These are phyloP conservation scores for Erebia ligea DNA, from an alignment of 2,888 invertebrate genomes.

Conservation along the genomic window DNA sequence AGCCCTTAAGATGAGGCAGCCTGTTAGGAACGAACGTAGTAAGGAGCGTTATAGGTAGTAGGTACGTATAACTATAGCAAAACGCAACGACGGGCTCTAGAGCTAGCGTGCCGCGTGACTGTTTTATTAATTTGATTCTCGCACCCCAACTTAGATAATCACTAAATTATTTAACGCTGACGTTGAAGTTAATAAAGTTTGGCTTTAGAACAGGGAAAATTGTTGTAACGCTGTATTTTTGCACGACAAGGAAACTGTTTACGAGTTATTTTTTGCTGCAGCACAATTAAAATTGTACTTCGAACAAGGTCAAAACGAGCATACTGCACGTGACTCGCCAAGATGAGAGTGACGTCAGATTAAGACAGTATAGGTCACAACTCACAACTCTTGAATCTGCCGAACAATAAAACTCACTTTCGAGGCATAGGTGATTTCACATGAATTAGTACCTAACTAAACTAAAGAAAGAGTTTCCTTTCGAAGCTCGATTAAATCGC, in stretches of 20 bases:
- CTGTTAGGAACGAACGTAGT: slow-evolving; percentile 42
- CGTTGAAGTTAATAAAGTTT: slow-evolving; percentile 38
- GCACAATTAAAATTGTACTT: slow-evolving; percentile 17
- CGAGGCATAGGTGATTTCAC: slow-evolving; percentile 33
- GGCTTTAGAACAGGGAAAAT: slow-evolving; percentile 21
- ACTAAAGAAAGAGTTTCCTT: slow-evolving; percentile 69
- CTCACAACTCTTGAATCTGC: slow-evolving; percentile 19
- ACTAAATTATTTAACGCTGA: slow-evolving; percentile 61
- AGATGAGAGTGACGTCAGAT: slow-evolving; percentile 30
- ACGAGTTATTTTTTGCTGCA: not conserved
- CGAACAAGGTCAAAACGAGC: slow-evolving; percentile 22
- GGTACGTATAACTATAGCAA: slow-evolving; percentile 21
- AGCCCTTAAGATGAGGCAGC: slow-evolving; percentile 51
- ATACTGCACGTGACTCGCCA: slow-evolving; percentile 10
- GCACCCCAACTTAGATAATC: slow-evolving; percentile 47
- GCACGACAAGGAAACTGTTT: slow-evolving; percentile 17
- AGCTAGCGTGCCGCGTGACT: slow-evolving; percentile 59
- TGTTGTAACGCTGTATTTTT: not conserved
- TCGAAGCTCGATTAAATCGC: slow-evolving; percentile 62
- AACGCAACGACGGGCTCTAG: slow-evolving; percentile 42
- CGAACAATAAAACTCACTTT: slow-evolving; percentile 38
- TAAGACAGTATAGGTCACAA: slow-evolving; percentile 23
- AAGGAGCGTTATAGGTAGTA: slow-evolving; percentile 43
- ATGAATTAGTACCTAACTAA: slow-evolving; percentile 60
- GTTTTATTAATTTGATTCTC: slow-evolving; percentile 59